Base-by-base conservation (phyloP, 2,888 invertebrate genomes). In the Meandrusa payeni region DNA sequence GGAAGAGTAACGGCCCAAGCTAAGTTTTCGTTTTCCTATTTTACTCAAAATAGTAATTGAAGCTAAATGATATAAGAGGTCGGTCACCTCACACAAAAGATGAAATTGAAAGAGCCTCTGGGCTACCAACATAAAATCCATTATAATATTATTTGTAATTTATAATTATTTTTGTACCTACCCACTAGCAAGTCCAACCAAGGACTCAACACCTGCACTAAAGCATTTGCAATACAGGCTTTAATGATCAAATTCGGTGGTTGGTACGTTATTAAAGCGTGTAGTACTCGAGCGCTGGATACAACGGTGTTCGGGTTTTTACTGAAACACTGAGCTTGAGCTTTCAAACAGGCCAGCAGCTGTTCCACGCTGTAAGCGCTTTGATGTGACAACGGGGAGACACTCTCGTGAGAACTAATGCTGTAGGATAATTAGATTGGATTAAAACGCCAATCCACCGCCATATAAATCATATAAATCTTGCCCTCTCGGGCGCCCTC, bases 361-460 rank as follows among this genome's bases (percentile, higher is more conserved):
- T 86, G 86, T 2, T 76, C 69, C 48, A 70, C 65, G 64, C 78
- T 79, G 65, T 82, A 86, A 46, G 82, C 75, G 61, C 85, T 86
- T 70, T 85, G 82, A 48, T 76, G 64, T 7, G 79, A 82, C 2
- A 87, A 53, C 0, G 81, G 66, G 27, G 86, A 56, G 1, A 65
- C 69, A 2, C 80, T 71, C 47, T 74, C 62, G 50, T 72, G 50
- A 0, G 46, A 40, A 29, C 61, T 68, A 11, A 86, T 66, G 2
- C 86, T 87, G 69, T 19, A 12, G 22, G 24, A 5, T 13, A 19
- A 20, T n/a, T n/a, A n/a, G n/a, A n/a, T n/a, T n/a, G n/a, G n/a
- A n/a, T n/a, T n/a, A n/a, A n/a, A n/a, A n/a, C n/a, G n/a, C n/a
- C n/a, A n/a, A n/a, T n/a, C n/a, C n/a, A n/a, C n/a, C n/a, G n/a